Conservation (phyloP, 1,140 invertebrate genomes). For the Catajapyx aquilonaris region DNA sequence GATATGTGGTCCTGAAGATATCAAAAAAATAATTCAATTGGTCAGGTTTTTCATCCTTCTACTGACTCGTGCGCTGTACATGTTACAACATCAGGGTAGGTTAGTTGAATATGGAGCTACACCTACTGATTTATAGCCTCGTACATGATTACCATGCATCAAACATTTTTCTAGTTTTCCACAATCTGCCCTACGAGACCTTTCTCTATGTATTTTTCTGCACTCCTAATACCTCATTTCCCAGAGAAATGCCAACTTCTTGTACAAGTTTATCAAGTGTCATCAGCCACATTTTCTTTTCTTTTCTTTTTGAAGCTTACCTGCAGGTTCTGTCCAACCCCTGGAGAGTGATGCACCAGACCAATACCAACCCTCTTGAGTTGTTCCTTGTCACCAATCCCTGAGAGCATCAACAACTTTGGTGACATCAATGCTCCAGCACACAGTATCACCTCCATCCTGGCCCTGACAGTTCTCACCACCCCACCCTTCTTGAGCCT, state of each 20-base stretch:
- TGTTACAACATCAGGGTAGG: too few species aligned
- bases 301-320: too few species aligned
- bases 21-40: too few species aligned
- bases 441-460: slow-evolving; percentile 30
- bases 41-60: too few species aligned
- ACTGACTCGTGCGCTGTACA: too few species aligned
- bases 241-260: slow-evolving; percentile 10
- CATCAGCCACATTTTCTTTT: too few species aligned
- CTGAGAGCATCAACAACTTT: slow-evolving; percentile 34
- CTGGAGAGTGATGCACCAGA: neutral
- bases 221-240: slow-evolving; percentile 11
- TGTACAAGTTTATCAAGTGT: neutral
- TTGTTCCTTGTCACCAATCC: slow-evolving; percentile 29
- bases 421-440: slow-evolving; percentile 33
- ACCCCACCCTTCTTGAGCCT: slow-evolving; percentile 21
- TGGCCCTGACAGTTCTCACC: slow-evolving; percentile 19
- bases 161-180: too few species aligned
- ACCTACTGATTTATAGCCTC: too few species aligned
- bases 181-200: too few species aligned
- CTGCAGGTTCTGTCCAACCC: neutral
- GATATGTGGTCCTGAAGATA: too few species aligned
- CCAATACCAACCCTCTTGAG: slow-evolving; percentile 14
- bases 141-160: too few species aligned
- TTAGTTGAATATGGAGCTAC: too few species aligned
- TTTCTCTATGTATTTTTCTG: slow-evolving; percentile 8